Conservation (phyloP, 2,888 invertebrate species). For the Hirudinaria manillensis region DNA sequence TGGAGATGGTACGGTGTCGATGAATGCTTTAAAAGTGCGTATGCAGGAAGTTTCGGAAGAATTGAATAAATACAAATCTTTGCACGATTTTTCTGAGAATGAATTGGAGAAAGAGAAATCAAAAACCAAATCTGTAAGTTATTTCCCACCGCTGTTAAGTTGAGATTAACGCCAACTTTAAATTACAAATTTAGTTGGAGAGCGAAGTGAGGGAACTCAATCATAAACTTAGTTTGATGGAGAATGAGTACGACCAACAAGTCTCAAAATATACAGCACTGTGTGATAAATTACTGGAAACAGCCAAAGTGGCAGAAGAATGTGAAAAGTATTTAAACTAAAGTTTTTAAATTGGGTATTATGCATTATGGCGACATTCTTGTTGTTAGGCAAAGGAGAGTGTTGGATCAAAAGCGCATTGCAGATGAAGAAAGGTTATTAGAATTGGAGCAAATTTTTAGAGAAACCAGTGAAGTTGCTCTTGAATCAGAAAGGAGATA, state of each 20-base stretch:
- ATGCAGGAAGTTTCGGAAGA: conserved; percentile 32
- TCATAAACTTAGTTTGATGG: conserved; percentile 31
- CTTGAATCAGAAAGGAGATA: conserved; percentile 31
- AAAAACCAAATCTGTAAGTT: conserved; percentile 25
- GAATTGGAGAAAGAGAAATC: conserved; percentile 30
- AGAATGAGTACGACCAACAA: conserved; percentile 32
- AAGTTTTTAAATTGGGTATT: background rate
- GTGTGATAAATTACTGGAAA: conserved; percentile 29
- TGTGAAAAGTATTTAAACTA: conserved; percentile 28
- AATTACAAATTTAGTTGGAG: conserved; percentile 19
- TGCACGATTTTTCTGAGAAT: conserved; percentile 19
- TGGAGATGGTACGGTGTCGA: conserved; percentile 30
- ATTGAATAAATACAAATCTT: conserved; percentile 28
- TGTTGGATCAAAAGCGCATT: conserved; percentile 5
- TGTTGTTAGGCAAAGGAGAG: conserved; percentile 25
- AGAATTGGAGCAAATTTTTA: conserved; percentile 26
- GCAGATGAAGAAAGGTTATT: conserved; percentile 29
- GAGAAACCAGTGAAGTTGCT: conserved; percentile 32
- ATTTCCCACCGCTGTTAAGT: background rate
- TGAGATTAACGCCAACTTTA: too few relatives aligned
- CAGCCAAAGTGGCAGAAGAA: conserved; percentile 32
- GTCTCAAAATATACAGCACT: conserved; percentile 6
- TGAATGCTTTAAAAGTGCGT: conserved; percentile 27
- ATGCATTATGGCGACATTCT: background rate
- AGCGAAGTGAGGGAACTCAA: conserved; percentile 28